phyloP scores from a whole-genome alignment of 2,113 vertebrate genomes.

The Arizona elegans region DNA sequence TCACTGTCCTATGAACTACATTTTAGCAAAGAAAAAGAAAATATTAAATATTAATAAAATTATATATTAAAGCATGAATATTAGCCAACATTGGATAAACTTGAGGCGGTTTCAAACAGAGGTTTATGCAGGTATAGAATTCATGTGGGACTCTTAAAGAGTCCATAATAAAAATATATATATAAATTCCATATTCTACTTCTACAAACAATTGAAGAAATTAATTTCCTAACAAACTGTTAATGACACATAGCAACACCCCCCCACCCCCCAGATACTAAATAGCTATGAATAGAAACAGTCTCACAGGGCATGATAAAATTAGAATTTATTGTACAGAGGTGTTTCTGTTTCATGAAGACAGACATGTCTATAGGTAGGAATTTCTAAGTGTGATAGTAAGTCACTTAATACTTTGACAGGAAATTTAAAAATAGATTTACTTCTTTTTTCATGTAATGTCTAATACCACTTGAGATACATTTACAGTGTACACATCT shows the following conservation, averaged over 20 bases:
- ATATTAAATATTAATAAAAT: not conserved
- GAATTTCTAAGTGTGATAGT: not conserved
- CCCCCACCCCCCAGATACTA: not conserved
- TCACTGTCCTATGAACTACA: not conserved
- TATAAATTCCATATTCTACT: not conserved
- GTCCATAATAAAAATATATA: not conserved
- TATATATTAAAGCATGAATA: not conserved
- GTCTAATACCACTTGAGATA: not conserved
- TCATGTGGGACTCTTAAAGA: not conserved
- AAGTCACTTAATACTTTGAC: not conserved
- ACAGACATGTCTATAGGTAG: not conserved
- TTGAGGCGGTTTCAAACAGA: not conserved
- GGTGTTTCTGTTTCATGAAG: not conserved
- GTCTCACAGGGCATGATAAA: not conserved
- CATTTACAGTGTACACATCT: not conserved
- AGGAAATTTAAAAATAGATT: not conserved
- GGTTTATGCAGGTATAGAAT: not conserved
- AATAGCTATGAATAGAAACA: not conserved
- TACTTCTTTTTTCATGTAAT: not conserved
- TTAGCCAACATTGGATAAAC: not conserved
- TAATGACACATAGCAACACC: not conserved
- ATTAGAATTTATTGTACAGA: not conserved
- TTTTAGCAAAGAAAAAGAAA: not conserved
- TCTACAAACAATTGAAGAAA: not conserved
- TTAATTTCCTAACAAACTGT: not conserved